Conservation (phyloP, 2,797 vertebrate genomes). For the Danio jaintianensis region DNA sequence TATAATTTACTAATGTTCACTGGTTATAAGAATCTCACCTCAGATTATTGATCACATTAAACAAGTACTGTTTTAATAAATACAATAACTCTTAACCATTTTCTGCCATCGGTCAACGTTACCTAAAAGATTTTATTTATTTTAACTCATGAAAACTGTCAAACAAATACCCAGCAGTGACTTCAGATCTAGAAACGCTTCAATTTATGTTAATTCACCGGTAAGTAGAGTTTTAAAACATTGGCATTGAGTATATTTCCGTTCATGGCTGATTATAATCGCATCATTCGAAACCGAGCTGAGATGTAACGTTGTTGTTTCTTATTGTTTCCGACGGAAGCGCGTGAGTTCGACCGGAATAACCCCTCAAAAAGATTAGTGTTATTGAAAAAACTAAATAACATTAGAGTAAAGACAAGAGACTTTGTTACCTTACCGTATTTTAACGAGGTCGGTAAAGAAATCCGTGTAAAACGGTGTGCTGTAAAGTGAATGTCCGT, state of each 20-base stretch:
- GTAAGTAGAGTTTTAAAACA: neutral
- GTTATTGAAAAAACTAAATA: neutral
- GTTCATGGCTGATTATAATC: neutral
- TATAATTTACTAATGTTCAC: neutral
- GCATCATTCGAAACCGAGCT: neutral
- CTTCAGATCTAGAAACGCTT: neutral
- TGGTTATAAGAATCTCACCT: neutral
- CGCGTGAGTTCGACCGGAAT: neutral
- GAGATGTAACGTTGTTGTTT: neutral
- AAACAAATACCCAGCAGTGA: neutral
- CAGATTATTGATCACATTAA: neutral
- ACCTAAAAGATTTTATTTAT: neutral
- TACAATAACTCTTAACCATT: neutral
- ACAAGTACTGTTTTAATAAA: neutral
- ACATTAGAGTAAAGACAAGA: neutral
- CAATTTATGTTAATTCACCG: neutral
- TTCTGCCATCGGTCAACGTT: neutral
- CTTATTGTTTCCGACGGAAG: conserved; percentile 10
- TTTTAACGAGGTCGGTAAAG: no score
- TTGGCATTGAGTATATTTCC: neutral
- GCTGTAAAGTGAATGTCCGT: neutral
- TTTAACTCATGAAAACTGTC: no score
- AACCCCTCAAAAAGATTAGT: neutral
- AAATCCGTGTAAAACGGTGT: neutral
- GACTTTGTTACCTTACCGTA: neutral